Percentiles rank a stretch among this genome's conserved stretches.
These are phyloP conservation scores for Exocentrus adspersus DNA, from an alignment of 2,888 invertebrate genomes.

Conservation along the genomic window DNA sequence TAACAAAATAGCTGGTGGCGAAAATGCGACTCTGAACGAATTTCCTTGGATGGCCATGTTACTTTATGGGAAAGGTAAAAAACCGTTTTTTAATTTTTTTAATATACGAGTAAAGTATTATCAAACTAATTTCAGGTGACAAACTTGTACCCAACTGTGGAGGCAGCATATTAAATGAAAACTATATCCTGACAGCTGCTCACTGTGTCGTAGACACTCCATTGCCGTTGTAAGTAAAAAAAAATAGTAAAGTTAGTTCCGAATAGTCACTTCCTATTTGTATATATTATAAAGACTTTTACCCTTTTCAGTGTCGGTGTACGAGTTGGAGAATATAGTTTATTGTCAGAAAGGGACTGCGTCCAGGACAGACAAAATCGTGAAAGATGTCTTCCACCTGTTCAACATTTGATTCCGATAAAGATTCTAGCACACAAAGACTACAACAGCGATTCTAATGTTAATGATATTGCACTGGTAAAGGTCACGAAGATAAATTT, in stretches of 20 bases:
- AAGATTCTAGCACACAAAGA: neutral
- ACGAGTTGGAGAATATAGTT: conserved; percentile 36
- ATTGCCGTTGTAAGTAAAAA: conserved; percentile 27
- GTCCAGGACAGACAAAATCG: conserved; percentile 27
- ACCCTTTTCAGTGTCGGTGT: conserved; percentile 27
- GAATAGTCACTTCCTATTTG: too few species aligned
- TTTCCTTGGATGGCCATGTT: conserved; percentile 66
- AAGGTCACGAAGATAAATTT: conserved; percentile 5
- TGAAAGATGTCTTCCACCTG: neutral
- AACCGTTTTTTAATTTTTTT: too few species aligned
- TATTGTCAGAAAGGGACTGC: conserved; percentile 68
- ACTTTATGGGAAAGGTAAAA: neutral
- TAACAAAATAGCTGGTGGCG: conserved; percentile 71
- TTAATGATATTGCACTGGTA: conserved; percentile 2
- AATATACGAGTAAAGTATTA: too few species aligned
- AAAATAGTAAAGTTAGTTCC: too few species aligned
- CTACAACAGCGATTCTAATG: neutral
- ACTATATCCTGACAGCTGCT: conserved; percentile 66
- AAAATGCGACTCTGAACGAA: conserved; percentile 70
- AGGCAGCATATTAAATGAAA: conserved; percentile 64
- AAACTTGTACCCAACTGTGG: conserved; percentile 57
- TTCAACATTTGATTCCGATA: neutral
- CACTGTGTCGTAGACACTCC: conserved; percentile 68
- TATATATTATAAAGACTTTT: conserved; percentile 35
- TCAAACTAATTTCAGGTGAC: too few species aligned